Conservation (phyloP, 2,113 vertebrate genomes). For the Panurus biarmicus region DNA sequence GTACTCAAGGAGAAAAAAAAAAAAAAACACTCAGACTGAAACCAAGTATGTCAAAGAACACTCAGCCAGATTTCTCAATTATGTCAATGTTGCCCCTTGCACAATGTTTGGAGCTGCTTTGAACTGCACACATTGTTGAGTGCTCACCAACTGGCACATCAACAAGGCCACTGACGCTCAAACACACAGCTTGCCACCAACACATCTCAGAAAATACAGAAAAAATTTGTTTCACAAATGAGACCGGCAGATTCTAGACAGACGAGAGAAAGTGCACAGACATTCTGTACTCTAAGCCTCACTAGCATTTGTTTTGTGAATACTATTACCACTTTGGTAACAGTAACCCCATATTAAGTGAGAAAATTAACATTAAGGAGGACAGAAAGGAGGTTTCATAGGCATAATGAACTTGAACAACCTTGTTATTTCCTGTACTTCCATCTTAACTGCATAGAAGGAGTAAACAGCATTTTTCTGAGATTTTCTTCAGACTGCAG, state of each 20-base stretch:
- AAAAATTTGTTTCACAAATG: accelerated
- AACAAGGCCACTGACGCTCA: not conserved
- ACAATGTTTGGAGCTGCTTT: not conserved
- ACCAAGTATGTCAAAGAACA: not conserved
- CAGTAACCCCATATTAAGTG: not conserved
- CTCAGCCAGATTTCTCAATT: not conserved
- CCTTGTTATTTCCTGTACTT: not conserved
- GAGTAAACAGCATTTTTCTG: not conserved
- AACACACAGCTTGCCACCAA: not conserved
- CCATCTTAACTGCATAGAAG: not conserved
- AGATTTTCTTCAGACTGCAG: not conserved
- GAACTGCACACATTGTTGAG: not conserved
- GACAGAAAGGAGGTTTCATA: not conserved
- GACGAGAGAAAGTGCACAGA: not conserved
- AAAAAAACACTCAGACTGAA: not conserved
- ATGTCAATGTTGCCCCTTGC: not conserved
- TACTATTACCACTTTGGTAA: not conserved
- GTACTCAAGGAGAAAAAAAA: not conserved
- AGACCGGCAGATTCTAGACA: not conserved
- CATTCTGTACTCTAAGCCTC: not conserved
- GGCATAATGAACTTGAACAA: not conserved
- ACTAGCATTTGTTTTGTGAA: not conserved
- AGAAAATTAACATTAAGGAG: not conserved
- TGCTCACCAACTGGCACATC: not conserved
- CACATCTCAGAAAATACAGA: not conserved